Evolutionary conservation across 2,888 invertebrate species (phyloP), one percentile per base, ranked within the genome.

Genomic region (Zele albiditarsus): DNA sequence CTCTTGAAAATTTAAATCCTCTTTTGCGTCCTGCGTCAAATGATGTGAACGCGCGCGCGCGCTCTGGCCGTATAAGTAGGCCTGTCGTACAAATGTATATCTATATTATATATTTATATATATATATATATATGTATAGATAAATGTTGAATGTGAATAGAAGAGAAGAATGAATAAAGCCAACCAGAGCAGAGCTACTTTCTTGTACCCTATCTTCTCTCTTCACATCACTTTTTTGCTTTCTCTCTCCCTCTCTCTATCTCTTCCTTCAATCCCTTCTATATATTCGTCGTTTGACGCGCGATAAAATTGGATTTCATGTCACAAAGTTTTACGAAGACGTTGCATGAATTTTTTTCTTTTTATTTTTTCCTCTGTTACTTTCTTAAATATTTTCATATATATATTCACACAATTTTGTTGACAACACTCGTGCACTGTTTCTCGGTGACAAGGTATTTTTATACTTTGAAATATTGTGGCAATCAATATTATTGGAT

Each of bases 1-100:
- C 60, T n/a, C 28, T 60, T 60, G 60, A 28, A 60, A 60, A 60
- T 60, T 60, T 4, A 60, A 60, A 60, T 60, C 60, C 60, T 60
- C 60, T 53, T 53, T 60, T 60, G 60, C 27, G 27, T 60, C 28
- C 25, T 60, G 60, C 53, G 23, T 53, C 28, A 27, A 27, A 28
- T 60, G 60, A 28, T 28, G 60, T 27, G 28, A n/a, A 53, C 53
- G 46, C 16, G n/a, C n/a, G 53, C 2, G 53, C 53, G 20, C 53
- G 53, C 2, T 20, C 8, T 53, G 53, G 1, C 53, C 20, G 20
- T 6, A 8, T 20, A 53, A 23, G 28, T 60, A 27, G 27, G 28
- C 25, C 25, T 27, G 27, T 14, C 27, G 12, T 5, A 16, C 25
- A 10, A 25, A 27, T 58, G 8, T 23, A 58, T 23, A 58, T 38